These are phyloP conservation scores for Morinoia aosen DNA, from an alignment of 2,888 invertebrate genomes.

Conservation along the genomic window DNA sequence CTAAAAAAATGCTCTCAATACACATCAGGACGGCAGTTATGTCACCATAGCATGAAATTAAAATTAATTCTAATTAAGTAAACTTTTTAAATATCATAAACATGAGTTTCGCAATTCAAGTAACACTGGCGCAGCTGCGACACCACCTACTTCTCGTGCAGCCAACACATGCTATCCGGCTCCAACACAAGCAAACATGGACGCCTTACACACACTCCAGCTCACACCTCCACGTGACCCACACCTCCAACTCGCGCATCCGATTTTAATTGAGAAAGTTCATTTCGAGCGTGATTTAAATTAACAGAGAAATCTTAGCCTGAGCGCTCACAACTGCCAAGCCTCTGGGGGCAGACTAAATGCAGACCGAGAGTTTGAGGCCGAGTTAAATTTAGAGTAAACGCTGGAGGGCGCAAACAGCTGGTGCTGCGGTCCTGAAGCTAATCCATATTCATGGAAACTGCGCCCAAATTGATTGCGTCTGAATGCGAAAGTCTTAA, in stretches of 20 bases:
- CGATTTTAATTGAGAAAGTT: conserved; percentile 1
- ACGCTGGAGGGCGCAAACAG: background rate
- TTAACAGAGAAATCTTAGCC: background rate
- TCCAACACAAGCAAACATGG: too few relatives aligned
- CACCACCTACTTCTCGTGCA: too few relatives aligned
- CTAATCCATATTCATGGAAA: conserved; percentile 44
- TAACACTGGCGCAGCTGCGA: too few relatives aligned
- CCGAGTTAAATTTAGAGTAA: background rate
- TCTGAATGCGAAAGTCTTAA: conserved; percentile 42
- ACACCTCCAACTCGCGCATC: background rate
- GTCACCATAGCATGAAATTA: too few relatives aligned
- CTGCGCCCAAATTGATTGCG: conserved; percentile 22
- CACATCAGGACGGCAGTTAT: too few relatives aligned
- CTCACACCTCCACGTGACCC: too few relatives aligned
- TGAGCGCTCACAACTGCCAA: background rate
- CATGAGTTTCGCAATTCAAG: too few relatives aligned
- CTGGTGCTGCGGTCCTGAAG: background rate
- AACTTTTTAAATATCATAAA: too few relatives aligned
- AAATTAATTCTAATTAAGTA: too few relatives aligned
- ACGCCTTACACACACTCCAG: too few relatives aligned
- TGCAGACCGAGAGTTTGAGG: background rate
- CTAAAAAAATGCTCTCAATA: too few relatives aligned
- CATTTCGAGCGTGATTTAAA: background rate
- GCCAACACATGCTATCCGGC: too few relatives aligned
- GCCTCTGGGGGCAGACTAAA: background rate